These are phyloP conservation scores for Manis pentadactyla DNA, from an alignment of 2,797 vertebrate genomes.

Conservation along the genomic window DNA sequence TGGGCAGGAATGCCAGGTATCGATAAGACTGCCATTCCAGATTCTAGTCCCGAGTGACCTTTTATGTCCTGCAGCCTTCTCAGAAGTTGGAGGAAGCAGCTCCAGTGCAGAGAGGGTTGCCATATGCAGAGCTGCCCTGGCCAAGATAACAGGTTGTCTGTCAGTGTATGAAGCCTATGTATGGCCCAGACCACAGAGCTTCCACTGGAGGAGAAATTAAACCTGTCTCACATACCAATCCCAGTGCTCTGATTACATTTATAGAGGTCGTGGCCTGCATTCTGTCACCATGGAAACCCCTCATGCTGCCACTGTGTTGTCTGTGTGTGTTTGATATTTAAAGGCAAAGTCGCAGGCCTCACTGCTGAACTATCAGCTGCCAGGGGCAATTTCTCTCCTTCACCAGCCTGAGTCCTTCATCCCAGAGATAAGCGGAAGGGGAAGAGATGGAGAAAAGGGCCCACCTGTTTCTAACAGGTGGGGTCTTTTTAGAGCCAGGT, in stretches of 20 bases:
- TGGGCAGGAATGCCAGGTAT: conserved; percentile 35
- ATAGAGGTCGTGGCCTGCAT: conserved; percentile 89
- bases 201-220: conserved; percentile 86
- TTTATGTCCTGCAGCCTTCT: conserved; percentile 54
- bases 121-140: conserved; percentile 73
- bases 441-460: neutral
- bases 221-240: conserved; percentile 87
- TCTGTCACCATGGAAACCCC: conserved; percentile 91
- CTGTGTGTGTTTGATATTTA: conserved; percentile 87
- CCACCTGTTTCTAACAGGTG: neutral
- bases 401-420: neutral
- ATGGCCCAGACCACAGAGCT: conserved; percentile 86
- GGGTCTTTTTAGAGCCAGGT: conserved; percentile 22
- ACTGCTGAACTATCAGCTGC: conserved; percentile 39
- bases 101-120: conserved; percentile 58
- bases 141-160: conserved; percentile 88
- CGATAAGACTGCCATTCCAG: neutral
- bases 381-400: conserved; percentile 21
- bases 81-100: conserved; percentile 70
- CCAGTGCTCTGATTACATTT: conserved; percentile 89
- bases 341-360: conserved; percentile 82
- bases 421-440: conserved; percentile 42
- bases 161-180: conserved; percentile 80
- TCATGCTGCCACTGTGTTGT: conserved; percentile 85
- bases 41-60: conserved; percentile 65